A percentile compares a stretch with the other conserved stretches of the same genome.
phyloP scores from a whole-genome alignment of 2,797 vertebrate genomes.

The Galagoides demidoff region DNA sequence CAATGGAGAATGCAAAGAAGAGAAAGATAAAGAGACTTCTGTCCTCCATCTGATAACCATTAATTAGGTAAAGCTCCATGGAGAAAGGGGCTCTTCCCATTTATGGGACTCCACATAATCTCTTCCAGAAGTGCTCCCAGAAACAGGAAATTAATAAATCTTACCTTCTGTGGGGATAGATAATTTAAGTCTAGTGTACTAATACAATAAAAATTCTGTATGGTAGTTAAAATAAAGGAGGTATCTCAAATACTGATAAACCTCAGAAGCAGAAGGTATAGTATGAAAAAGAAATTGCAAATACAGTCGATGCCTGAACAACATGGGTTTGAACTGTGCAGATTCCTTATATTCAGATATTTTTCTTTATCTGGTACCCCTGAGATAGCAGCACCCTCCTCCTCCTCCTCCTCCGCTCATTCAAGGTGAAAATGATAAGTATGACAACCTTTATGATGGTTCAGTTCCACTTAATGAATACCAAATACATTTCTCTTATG shows the following conservation, averaged over 20 bases:
- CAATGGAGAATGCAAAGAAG: too few relatives aligned
- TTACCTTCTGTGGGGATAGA: background rate
- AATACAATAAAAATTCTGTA: background rate
- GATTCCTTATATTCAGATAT: background rate
- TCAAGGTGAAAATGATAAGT: background rate
- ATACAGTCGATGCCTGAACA: background rate
- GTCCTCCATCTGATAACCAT: too few relatives aligned
- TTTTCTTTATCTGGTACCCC: background rate
- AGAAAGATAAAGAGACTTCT: too few relatives aligned
- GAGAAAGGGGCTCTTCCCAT: too few relatives aligned
- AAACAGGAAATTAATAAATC: background rate
- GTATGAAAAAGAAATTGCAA: background rate
- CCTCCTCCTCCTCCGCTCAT: background rate
- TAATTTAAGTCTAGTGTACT: background rate
- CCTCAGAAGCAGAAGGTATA: background rate
- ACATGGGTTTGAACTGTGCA: background rate
- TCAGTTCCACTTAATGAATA: background rate
- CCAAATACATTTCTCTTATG: background rate
- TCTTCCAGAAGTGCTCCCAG: background rate
- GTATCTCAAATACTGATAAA: background rate
- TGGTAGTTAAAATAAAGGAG: background rate
- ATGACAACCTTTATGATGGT: background rate
- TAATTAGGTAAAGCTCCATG: too few relatives aligned
- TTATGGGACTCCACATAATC: background rate
- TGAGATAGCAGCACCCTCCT: background rate